Conservation (phyloP, 2,797 vertebrate species). For the Hirundo rustica region DNA sequence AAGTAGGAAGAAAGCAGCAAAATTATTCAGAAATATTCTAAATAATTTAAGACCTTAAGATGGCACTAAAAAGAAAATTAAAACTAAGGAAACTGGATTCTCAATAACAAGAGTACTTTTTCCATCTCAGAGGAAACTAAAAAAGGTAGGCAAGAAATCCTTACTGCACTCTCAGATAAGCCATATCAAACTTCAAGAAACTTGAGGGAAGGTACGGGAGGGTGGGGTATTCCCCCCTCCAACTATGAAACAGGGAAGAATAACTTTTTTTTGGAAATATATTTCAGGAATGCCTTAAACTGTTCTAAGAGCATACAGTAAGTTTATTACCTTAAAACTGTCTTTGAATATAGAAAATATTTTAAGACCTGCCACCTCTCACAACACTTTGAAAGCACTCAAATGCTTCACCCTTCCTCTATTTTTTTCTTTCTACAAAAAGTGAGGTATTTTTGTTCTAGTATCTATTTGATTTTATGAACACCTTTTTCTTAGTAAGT, state of each 20-base stretch:
- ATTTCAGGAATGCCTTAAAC: background rate
- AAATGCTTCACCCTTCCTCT: background rate
- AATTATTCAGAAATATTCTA: background rate
- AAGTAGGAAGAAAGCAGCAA: background rate
- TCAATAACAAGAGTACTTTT: background rate
- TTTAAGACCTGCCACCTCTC: background rate
- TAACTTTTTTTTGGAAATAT: background rate
- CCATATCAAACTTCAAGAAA: background rate
- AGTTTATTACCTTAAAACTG: background rate
- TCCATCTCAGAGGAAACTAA: background rate
- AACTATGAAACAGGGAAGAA: background rate
- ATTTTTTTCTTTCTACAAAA: background rate
- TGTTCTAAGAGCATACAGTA: background rate
- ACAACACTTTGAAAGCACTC: background rate
- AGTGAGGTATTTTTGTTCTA: background rate
- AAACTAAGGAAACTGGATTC: background rate
- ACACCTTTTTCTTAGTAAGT: background rate
- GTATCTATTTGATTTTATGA: background rate
- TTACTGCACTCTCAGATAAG: background rate
- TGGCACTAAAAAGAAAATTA: background rate
- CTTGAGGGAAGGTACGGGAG: background rate
- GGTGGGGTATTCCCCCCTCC: rapidly evolving
- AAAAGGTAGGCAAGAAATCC: background rate
- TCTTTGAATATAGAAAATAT: background rate
- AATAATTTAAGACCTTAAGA: background rate